phyloP scores from a whole-genome alignment of 2,113 vertebrate genomes.

The Menura novaehollandiae region DNA sequence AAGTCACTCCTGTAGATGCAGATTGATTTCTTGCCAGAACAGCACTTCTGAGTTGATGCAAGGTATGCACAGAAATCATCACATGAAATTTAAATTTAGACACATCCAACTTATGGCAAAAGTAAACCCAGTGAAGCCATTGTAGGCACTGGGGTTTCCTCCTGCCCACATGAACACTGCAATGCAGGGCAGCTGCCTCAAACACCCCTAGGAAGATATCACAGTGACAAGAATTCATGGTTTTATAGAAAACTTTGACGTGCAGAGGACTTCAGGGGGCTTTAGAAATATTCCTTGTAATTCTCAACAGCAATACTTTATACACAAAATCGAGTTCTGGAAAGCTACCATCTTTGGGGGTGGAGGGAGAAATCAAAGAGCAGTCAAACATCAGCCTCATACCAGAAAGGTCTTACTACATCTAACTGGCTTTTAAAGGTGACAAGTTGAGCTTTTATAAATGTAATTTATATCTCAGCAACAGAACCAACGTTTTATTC shows the following conservation, averaged over 20 bases:
- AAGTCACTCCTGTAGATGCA: not conserved
- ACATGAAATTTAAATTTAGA: not conserved
- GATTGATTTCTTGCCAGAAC: not conserved
- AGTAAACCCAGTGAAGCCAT: not conserved
- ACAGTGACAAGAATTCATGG: not conserved
- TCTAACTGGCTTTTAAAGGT: conserved; percentile 54
- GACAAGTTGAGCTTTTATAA: conserved; percentile 56
- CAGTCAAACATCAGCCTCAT: conserved; percentile 27
- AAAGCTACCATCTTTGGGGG: not conserved
- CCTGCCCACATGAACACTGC: not conserved
- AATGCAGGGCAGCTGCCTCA: not conserved
- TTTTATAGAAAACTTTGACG: not conserved
- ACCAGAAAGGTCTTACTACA: conserved; percentile 34
- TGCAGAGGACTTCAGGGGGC: not conserved
- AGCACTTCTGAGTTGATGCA: not conserved
- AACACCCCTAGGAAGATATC: not conserved
- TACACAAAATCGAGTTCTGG: not conserved
- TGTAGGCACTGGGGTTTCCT: not conserved
- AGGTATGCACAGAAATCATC: not conserved
- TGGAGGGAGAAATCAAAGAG: conserved; percentile 17
- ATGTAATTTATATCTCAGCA: conserved; percentile 68
- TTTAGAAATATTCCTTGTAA: not conserved
- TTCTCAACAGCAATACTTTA: not conserved
- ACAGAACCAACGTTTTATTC: conserved; percentile 48
- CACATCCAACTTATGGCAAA: not conserved